Conservation (phyloP, 1,140 invertebrate genomes). For the Papilio glaucus region DNA sequence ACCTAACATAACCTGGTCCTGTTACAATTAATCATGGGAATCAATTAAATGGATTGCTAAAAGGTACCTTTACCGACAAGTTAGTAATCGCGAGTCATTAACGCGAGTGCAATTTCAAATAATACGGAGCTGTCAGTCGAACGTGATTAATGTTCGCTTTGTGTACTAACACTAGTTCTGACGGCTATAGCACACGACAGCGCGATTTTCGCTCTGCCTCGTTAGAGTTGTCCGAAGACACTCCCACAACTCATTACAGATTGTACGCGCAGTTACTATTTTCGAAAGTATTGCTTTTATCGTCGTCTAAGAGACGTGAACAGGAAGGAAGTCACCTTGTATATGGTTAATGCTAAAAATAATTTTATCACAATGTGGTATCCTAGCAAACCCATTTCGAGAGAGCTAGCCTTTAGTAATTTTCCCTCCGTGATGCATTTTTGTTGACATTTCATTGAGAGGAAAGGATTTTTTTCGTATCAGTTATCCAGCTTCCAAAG, state of each 20-base stretch:
- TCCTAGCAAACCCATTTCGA: no score
- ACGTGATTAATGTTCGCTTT: constrained; percentile 32
- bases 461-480: no score
- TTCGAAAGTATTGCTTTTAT: background rate
- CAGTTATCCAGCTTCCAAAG: no score
- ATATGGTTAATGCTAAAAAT: no score
- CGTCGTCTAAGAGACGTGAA: no score
- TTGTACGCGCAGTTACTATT: background rate
- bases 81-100: constrained; percentile 20
- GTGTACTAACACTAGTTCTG: constrained; percentile 9
- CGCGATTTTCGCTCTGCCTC: constrained; percentile 7
- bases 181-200: background rate
- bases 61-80: background rate
- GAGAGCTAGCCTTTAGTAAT: no score
- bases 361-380: no score
- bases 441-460: no score
- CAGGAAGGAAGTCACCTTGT: no score
- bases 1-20: no score
- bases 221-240: constrained; percentile 14
- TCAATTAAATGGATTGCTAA: background rate
- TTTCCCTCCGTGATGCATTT: no score
- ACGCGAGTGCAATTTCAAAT: constrained; percentile 30
- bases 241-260: background rate
- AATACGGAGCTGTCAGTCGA: constrained; percentile 28
- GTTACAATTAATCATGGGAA: constrained; percentile 1